phyloP scores from a whole-genome alignment of 2,888 invertebrate species.

The Kuschelorhynchus macadamiae region DNA sequence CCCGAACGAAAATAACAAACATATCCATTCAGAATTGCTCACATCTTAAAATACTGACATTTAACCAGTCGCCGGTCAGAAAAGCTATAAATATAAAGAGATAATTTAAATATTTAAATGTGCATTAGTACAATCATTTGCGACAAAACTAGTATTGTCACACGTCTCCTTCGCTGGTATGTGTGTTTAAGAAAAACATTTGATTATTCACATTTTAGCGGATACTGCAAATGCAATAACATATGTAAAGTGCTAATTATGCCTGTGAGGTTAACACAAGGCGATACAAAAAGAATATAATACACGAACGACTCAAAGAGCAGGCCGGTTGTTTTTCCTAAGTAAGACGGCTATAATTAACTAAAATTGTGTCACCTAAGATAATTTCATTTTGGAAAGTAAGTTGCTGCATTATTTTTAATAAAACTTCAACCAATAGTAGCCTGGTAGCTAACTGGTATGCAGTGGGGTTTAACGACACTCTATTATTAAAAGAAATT shows the following conservation, averaged over 20 bases:
- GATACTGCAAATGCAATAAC: not conserved
- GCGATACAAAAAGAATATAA: conserved; percentile 8
- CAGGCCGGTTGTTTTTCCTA: not conserved
- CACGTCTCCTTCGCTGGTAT: conserved; percentile 24
- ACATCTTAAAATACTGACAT: conserved; percentile 44
- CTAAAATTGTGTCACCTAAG: no score
- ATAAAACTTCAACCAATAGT: no score
- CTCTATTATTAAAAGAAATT: no score
- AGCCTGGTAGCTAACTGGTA: no score
- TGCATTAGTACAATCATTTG: conserved; percentile 2
- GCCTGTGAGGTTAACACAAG: not conserved
- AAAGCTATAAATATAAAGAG: conserved; percentile 31
- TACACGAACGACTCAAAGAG: conserved; percentile 13
- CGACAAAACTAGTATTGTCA: conserved; percentile 26
- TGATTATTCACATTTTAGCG: conserved; percentile 14
- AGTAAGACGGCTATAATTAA: conserved; percentile 18
- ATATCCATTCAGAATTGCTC: conserved; percentile 30
- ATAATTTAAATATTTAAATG: conserved; percentile 44
- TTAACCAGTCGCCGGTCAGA: conserved; percentile 39
- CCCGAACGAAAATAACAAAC: conserved; percentile 32
- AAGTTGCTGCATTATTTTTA: no score
- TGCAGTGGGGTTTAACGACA: no score
- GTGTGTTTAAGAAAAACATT: conserved; percentile 16
- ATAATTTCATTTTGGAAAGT: no score
- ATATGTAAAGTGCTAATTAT: not conserved